Evolutionary conservation across 1,140 invertebrate species (phyloP).

Genomic region (Sarcophaga peregrina): DNA sequence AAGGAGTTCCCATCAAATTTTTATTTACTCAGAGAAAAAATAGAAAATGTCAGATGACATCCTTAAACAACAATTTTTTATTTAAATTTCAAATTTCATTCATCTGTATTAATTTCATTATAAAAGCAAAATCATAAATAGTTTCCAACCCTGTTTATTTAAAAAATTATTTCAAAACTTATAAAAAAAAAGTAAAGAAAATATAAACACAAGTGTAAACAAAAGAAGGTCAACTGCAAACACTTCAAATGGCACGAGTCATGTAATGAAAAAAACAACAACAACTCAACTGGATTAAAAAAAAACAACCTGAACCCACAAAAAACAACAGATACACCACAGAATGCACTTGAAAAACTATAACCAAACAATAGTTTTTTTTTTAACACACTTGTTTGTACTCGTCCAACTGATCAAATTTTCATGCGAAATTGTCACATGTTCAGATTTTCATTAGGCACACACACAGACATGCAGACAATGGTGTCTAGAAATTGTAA

Average conservation of each 20-base stretch:
- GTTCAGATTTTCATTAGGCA: conserved; percentile 12
- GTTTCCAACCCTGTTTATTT: no score
- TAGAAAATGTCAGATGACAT: no score
- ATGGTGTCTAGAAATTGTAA: conserved; percentile 1
- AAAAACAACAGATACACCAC: conserved; percentile 22
- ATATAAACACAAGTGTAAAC: conserved; percentile 39
- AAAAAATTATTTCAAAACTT: no score
- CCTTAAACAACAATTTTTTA: no score
- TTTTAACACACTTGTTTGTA: conserved; percentile 1
- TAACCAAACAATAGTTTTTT: not conserved
- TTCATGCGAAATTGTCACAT: conserved; percentile 40
- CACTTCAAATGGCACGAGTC: conserved; percentile 30
- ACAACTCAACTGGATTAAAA: conserved; percentile 15
- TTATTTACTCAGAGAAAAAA: no score
- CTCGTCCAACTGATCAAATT: conserved; percentile 24
- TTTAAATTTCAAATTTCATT: no score
- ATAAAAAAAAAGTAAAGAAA: not conserved
- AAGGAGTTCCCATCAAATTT: no score
- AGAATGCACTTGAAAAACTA: not conserved
- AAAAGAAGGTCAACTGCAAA: conserved; percentile 30
- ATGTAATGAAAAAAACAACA: conserved; percentile 15
- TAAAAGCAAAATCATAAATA: no score
- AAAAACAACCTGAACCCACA: conserved; percentile 27
- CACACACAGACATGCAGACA: not conserved
- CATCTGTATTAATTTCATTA: no score